A percentile compares a stretch with the other conserved stretches of the same genome.
Evolutionary conservation across 2,888 invertebrate species (phyloP).

Genomic region (Drosophila testacea): DNA sequence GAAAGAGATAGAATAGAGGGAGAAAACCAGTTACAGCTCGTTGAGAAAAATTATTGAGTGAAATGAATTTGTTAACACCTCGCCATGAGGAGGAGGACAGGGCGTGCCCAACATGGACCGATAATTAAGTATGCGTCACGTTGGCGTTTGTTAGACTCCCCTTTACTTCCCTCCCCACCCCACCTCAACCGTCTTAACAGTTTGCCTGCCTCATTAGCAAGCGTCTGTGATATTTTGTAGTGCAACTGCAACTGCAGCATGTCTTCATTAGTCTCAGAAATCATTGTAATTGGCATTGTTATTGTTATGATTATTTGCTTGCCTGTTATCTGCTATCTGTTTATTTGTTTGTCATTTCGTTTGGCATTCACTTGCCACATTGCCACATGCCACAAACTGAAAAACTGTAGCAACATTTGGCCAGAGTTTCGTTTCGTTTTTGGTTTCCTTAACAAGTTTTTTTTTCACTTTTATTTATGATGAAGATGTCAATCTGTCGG

Average conservation of each 20-base stretch:
- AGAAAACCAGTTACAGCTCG: constrained; percentile 76
- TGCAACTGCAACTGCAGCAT: constrained; percentile 34
- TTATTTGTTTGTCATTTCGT: constrained; percentile 77
- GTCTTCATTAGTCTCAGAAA: constrained; percentile 62
- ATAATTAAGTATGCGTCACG: constrained; percentile 75
- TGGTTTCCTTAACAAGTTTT: constrained; percentile 57
- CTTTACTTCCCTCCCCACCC: neutral
- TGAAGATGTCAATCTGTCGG: constrained; percentile 82
- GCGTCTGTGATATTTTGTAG: constrained; percentile 70
- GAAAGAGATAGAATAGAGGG: neutral
- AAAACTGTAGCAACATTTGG: constrained; percentile 51
- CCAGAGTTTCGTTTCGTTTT: constrained; percentile 37
- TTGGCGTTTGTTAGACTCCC: constrained; percentile 34
- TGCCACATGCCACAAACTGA: constrained; percentile 33
- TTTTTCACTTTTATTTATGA: constrained; percentile 82
- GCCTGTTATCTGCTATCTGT: constrained; percentile 57
- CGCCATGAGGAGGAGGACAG: constrained; percentile 32
- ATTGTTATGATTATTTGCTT: constrained; percentile 71
- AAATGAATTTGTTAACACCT: constrained; percentile 83
- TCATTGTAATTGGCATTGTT: constrained; percentile 57
- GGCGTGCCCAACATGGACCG: constrained; percentile 64
- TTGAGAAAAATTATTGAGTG: constrained; percentile 69
- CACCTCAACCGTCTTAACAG: constrained; percentile 8
- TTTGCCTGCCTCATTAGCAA: constrained; percentile 72
- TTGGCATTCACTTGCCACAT: constrained; percentile 77